Conservation (phyloP, 1,140 invertebrate genomes). For the Diorhabda sublineata region DNA sequence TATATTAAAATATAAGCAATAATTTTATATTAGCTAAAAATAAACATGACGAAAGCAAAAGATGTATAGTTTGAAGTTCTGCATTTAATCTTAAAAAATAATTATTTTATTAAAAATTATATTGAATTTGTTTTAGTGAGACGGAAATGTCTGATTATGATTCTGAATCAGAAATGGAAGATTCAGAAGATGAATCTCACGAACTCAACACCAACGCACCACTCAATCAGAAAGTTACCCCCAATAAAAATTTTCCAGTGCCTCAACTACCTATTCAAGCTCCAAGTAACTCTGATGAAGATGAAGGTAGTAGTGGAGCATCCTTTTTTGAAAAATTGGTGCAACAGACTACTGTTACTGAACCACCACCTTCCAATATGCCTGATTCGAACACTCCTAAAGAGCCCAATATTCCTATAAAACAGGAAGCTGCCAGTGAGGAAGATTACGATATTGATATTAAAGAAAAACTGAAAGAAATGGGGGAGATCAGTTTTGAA, state of each 20-base stretch:
- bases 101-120: too few relatives aligned
- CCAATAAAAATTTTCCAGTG: background rate
- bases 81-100: too few relatives aligned
- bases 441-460: slow-evolving; percentile 49
- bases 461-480: slow-evolving; percentile 56
- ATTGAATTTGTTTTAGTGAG: slow-evolving; percentile 34
- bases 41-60: too few relatives aligned
- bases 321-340: slow-evolving; percentile 39
- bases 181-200: slow-evolving; percentile 37
- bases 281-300: slow-evolving; percentile 19
- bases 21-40: too few relatives aligned
- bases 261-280: background rate
- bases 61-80: too few relatives aligned
- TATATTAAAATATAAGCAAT: too few relatives aligned
- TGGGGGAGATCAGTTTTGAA: slow-evolving; percentile 53
- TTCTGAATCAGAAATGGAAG: slow-evolving; percentile 40
- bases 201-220: slow-evolving; percentile 17
- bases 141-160: slow-evolving; percentile 41
- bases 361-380: slow-evolving; percentile 17
- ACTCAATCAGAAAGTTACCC: background rate
- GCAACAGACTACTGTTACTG: slow-evolving; percentile 26
- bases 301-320: slow-evolving; percentile 23
- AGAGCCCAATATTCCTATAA: slow-evolving; percentile 11
- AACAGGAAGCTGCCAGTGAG: slow-evolving; percentile 21
- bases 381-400: background rate